Evolutionary conservation across 2,113 vertebrate genomes (phyloP).

Genomic region (Limnothrissa miodon): DNA sequence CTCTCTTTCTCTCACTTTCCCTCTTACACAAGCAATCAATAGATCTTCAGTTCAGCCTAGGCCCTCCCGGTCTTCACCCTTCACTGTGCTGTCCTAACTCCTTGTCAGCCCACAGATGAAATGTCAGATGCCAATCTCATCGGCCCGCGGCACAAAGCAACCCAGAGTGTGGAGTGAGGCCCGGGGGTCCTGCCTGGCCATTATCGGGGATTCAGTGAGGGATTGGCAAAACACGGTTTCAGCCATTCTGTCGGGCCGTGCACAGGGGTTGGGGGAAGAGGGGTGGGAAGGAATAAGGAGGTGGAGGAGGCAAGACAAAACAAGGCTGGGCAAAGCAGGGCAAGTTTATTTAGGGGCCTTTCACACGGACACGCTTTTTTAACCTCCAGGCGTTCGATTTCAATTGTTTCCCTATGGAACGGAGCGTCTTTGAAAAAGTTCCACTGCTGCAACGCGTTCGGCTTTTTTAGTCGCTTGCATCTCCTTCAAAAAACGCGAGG

Average conservation of each 20-base stretch:
- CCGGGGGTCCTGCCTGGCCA: not conserved
- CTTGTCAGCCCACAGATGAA: not conserved
- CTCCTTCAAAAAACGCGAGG: no score
- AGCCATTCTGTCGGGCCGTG: not conserved
- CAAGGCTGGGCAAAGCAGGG: no score
- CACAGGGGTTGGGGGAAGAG: not conserved
- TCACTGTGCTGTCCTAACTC: not conserved
- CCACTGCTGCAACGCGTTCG: no score
- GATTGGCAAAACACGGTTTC: not conserved
- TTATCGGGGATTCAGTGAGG: not conserved
- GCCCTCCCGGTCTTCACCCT: not conserved
- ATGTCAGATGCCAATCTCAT: not conserved
- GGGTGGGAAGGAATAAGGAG: no score
- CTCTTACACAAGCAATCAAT: not conserved
- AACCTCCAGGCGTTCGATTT: no score
- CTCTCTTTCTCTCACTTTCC: not conserved
- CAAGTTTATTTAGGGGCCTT: no score
- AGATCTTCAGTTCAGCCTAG: not conserved
- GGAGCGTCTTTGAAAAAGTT: no score
- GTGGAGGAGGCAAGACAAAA: no score
- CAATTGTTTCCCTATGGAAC: no score
- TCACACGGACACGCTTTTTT: no score
- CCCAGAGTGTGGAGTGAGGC: not conserved
- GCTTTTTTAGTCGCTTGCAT: no score
- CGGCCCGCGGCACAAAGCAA: not conserved